These are phyloP conservation scores for Drosophila nigromelanica DNA, from an alignment of 1,140 invertebrate genomes.

Conservation along the genomic window DNA sequence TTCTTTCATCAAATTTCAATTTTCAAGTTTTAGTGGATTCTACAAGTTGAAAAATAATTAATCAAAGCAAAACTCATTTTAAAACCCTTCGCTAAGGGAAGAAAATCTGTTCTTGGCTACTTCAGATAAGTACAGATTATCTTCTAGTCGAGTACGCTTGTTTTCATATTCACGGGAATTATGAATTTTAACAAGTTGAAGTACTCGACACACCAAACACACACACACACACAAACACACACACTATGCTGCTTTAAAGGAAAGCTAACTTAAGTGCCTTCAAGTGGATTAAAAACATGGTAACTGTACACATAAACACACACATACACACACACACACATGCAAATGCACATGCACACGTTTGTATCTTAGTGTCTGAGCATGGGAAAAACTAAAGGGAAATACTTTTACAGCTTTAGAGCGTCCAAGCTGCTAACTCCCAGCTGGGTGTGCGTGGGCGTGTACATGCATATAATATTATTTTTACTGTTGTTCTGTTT, in stretches of 20 bases:
- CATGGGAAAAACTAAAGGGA: conserved; percentile 48
- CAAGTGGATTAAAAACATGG: conserved; percentile 77
- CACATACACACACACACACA: conserved; percentile 4
- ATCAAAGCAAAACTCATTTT: no score
- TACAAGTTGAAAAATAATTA: no score
- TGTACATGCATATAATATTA: neutral
- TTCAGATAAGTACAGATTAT: neutral
- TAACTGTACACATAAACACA: conserved; percentile 30
- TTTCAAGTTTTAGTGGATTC: no score
- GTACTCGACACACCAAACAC: conserved; percentile 5
- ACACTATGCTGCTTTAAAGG: conserved; percentile 1
- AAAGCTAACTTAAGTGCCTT: conserved; percentile 64
- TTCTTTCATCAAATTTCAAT: no score
- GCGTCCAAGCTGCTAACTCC: neutral
- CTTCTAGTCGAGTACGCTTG: neutral
- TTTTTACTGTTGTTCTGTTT: conserved; percentile 1
- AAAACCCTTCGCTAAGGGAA: no score
- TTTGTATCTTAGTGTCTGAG: conserved; percentile 9
- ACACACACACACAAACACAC: neutral
- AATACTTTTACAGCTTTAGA: conserved; percentile 48
- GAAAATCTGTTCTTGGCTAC: no score
- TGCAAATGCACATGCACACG: neutral
- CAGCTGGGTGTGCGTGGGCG: neutral
- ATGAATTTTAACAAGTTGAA: conserved; percentile 57
- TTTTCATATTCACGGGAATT: conserved; percentile 30